Conservation (phyloP, 2,113 vertebrate species). For the Cephalophus harveyi region DNA sequence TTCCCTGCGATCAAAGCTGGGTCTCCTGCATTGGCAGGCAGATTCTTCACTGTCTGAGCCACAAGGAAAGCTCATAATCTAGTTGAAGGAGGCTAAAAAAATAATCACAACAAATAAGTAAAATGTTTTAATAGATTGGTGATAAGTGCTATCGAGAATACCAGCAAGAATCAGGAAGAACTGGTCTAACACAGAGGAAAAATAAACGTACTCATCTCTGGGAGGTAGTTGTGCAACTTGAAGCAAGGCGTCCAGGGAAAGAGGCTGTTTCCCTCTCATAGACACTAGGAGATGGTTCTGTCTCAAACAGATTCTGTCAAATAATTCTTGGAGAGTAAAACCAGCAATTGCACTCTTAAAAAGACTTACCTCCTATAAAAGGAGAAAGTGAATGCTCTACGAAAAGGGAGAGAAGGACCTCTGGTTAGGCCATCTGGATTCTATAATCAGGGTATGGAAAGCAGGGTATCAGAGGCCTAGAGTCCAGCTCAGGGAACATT, state of each 20-base stretch:
- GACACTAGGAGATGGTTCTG: not conserved
- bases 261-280: not conserved
- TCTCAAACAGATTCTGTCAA: not conserved
- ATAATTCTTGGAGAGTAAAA: not conserved
- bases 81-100: not conserved
- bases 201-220: not conserved
- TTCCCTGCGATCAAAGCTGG: not conserved
- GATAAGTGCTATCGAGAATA: not conserved
- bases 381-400: not conserved
- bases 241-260: rapidly evolving
- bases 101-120: not conserved
- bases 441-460: not conserved
- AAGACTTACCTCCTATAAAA: not conserved
- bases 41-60: not conserved
- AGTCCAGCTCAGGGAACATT: not conserved
- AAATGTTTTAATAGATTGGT: not conserved
- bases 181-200: not conserved
- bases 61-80: not conserved
- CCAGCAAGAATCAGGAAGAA: not conserved
- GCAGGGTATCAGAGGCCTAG: not conserved
- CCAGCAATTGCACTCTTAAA: not conserved
- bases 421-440: not conserved
- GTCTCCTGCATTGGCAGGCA: not conserved
- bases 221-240: not conserved
- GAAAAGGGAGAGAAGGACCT: not conserved